Base-by-base conservation (phyloP, 2,888 invertebrate genomes). In the Anticlea derivata region DNA sequence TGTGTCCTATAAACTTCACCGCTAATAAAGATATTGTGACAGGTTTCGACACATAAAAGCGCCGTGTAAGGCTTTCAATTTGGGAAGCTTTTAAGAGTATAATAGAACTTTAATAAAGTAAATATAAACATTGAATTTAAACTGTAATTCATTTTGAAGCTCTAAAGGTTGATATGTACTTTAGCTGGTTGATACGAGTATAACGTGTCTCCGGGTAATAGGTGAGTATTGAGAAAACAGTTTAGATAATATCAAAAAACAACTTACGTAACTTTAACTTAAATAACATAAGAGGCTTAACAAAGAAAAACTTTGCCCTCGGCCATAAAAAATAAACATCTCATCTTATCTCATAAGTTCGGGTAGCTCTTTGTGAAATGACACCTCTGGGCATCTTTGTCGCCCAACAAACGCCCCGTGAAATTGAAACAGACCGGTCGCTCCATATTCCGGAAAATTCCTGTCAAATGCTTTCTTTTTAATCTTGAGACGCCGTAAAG, bases 331-430 rank as follows among this genome's bases (percentile, higher is more conserved):
- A 81, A 80, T 78, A 77, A 83, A 81, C 75, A 78, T 75, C 68
- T 68, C 61, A 58, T 65, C 70, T 74, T 74, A 73, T 78, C 74
- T 75, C 75, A 82, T 80, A 83, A 83, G 81, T 82, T 51, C 77
- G 70, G 78, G 71, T 73, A 73, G 80, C 80, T 80, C 73, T 78
- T 80, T 78, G 74, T 75, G 76, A 80, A 87, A 88, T 84, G 84
- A 85, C 84, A 85, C 87, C 87, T 84, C 76, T 75, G 87, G 87
- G 87, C 77, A 75, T 84, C 80, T 83, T 86, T 83, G 78, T 80
- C 80, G 82, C 83, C 82, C 79, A 76, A 77, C 87, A 86, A 88
- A 87, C 83, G 84, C 81, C 76, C 86, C 88, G 88, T 88, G 87
- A 88, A 88, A 89, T 89, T 88, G 87, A 86, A 86, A 86, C 83